Percentiles rank a stretch among this genome's conserved stretches.
These are phyloP conservation scores for Sturmia bella DNA, from an alignment of 2,888 invertebrate genomes.

Conservation along the genomic window DNA sequence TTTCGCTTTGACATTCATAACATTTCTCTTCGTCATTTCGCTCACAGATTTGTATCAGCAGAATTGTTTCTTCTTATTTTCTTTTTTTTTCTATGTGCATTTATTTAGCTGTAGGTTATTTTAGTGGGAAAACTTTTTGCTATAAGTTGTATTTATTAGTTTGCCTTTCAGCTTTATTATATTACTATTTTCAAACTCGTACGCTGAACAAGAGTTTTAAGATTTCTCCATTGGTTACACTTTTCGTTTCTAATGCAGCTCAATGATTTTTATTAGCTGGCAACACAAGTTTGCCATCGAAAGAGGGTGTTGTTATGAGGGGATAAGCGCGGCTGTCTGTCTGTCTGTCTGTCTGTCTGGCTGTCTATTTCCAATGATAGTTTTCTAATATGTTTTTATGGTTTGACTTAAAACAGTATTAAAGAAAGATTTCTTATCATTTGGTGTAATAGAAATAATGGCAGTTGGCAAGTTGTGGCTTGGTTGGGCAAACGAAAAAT, in stretches of 20 bases:
- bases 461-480: background rate
- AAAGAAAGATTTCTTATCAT: conserved; percentile 60
- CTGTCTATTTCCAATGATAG: conserved; percentile 63
- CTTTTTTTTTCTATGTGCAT: conserved; percentile 23
- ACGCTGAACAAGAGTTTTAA: conserved; percentile 30
- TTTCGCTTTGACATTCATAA: conserved; percentile 38
- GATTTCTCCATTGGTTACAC: conserved; percentile 63
- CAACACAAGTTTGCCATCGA: conserved; percentile 50
- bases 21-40: conserved; percentile 50
- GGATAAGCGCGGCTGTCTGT: conserved; percentile 10
- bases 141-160: conserved; percentile 38
- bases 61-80: conserved; percentile 37
- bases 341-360: too few relatives aligned
- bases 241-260: conserved; percentile 49
- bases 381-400: conserved; percentile 68
- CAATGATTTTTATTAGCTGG: conserved; percentile 70
- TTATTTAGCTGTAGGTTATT: conserved; percentile 48
- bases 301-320: conserved; percentile 7
- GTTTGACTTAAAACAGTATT: conserved; percentile 49
- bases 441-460: conserved; percentile 63
- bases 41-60: conserved; percentile 62
- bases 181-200: conserved; percentile 20
- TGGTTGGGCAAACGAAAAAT: background rate
- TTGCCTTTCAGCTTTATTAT: conserved; percentile 36
- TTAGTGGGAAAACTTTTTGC: conserved; percentile 31